Conservation (phyloP, 1,140 invertebrate genomes). For the Magallana gigas region DNA sequence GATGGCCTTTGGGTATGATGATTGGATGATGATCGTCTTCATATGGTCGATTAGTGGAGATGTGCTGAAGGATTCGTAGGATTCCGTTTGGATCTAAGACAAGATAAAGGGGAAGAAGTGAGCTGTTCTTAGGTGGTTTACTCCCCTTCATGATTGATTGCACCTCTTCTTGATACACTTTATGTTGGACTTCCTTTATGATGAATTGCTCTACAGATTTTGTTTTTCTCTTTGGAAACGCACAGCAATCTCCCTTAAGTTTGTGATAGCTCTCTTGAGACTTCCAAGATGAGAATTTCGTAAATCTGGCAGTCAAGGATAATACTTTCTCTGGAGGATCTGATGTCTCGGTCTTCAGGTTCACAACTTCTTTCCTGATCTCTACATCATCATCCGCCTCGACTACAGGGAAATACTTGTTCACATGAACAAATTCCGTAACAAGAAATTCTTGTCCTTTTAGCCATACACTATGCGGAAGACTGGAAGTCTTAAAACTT, state of each 20-base stretch:
- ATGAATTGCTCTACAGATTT: constrained; percentile 29
- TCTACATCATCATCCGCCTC: constrained; percentile 39
- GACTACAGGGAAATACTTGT: background rate
- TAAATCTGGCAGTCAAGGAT: constrained; percentile 7
- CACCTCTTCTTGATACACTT: constrained; percentile 39
- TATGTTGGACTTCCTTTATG: constrained; percentile 39
- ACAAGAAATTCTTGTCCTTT: constrained; percentile 39
- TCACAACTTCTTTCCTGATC: constrained; percentile 30
- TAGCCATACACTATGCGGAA: constrained; percentile 45
- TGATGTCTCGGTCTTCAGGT: background rate
- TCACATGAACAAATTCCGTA: background rate
- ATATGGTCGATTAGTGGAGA: background rate
- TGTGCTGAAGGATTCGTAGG: constrained; percentile 49
- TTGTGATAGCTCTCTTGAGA: constrained; percentile 22
- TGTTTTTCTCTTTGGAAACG: background rate
- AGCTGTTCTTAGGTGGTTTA: constrained; percentile 29
- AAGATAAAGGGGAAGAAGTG: constrained; percentile 54
- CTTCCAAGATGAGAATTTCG: constrained; percentile 29
- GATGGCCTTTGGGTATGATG: constrained; percentile 57
- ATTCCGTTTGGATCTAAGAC: constrained; percentile 58
- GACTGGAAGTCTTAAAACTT: constrained; percentile 34
- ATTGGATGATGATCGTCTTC: constrained; percentile 57
- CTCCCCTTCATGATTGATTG: constrained; percentile 40
- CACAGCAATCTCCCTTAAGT: constrained; percentile 40
- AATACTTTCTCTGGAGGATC: background rate